Conservation (phyloP, 2,888 invertebrate genomes). For the Tinea trinotella region DNA sequence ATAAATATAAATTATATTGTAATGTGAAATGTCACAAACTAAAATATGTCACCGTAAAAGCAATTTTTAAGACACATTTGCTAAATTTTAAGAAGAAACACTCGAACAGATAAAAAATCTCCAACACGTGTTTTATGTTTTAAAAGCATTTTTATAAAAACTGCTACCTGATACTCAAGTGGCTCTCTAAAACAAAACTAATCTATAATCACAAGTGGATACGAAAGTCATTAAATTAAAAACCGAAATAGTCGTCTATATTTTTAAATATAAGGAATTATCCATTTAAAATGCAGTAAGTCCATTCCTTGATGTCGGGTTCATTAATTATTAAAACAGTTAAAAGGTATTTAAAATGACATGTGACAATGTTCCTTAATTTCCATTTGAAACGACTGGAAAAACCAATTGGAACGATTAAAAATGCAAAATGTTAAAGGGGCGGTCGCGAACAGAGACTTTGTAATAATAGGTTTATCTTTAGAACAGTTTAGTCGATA, state of each 20-base stretch:
- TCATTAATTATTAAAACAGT: neutral
- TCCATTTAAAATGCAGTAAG: neutral
- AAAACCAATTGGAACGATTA: slow-evolving; percentile 11
- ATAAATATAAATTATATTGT: too few relatives aligned
- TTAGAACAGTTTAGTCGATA: neutral
- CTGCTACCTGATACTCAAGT: slow-evolving; percentile 38
- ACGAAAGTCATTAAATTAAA: neutral
- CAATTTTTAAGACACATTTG: too few relatives aligned
- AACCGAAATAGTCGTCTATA: neutral
- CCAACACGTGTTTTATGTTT: slow-evolving; percentile 4
- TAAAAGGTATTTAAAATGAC: slow-evolving; percentile 14
- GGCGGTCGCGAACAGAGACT: neutral
- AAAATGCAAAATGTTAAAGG: slow-evolving; percentile 9
- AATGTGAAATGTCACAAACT: too few relatives aligned
- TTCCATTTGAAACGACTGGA: slow-evolving; percentile 8
- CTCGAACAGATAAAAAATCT: neutral
- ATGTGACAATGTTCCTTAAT: slow-evolving; percentile 16
- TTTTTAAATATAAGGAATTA: too few relatives aligned
- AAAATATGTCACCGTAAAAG: too few relatives aligned
- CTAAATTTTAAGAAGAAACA: too few relatives aligned
- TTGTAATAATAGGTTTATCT: slow-evolving; percentile 8
- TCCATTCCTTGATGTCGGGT: neutral
- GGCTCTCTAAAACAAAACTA: slow-evolving; percentile 8
- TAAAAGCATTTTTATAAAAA: slow-evolving; percentile 30
- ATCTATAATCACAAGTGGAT: slow-evolving; percentile 1